phyloP scores from a whole-genome alignment of 1,140 invertebrate species.

The Drosophila ambigua region DNA sequence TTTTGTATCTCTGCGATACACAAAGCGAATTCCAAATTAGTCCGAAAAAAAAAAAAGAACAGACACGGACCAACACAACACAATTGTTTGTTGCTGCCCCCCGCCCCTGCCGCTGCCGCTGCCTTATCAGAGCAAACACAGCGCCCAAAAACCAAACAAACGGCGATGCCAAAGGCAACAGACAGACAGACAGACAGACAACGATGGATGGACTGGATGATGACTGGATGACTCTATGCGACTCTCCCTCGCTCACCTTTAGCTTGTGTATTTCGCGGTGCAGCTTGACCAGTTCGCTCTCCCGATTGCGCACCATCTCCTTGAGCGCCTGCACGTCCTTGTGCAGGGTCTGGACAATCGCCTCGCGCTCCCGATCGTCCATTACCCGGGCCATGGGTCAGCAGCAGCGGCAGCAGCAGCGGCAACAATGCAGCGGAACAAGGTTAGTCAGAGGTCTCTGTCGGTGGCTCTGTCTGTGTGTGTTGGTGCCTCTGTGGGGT shows the following conservation, averaged over 20 bases:
- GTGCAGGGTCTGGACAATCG: constrained; percentile 45
- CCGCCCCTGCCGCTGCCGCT: not conserved
- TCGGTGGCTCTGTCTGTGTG: not conserved
- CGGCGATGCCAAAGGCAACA: constrained; percentile 37
- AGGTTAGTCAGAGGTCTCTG: not conserved
- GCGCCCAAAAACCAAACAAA: constrained; percentile 45
- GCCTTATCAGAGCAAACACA: too few species aligned
- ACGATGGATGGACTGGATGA: constrained; percentile 46
- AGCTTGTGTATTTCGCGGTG: constrained; percentile 87
- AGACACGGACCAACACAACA: constrained; percentile 1
- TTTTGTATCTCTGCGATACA: constrained; percentile 57
- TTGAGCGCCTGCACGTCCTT: constrained; percentile 55
- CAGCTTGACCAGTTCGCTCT: constrained; percentile 80
- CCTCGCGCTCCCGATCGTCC: constrained; percentile 49
- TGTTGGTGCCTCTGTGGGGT: not conserved
- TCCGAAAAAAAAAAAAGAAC: constrained; percentile 46
- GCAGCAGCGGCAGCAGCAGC: constrained; percentile 3
- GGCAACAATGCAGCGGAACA: not conserved
- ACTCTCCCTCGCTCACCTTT: constrained; percentile 83
- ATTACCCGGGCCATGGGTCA: constrained; percentile 37
- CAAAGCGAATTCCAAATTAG: constrained; percentile 67
- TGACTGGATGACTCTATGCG: not conserved
- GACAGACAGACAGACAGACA: constrained; percentile 62
- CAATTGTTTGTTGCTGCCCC: constrained; percentile 27
- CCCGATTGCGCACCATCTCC: constrained; percentile 60